Base-by-base conservation (phyloP, 2,888 invertebrate genomes). In the Sicus ferrugineus region DNA sequence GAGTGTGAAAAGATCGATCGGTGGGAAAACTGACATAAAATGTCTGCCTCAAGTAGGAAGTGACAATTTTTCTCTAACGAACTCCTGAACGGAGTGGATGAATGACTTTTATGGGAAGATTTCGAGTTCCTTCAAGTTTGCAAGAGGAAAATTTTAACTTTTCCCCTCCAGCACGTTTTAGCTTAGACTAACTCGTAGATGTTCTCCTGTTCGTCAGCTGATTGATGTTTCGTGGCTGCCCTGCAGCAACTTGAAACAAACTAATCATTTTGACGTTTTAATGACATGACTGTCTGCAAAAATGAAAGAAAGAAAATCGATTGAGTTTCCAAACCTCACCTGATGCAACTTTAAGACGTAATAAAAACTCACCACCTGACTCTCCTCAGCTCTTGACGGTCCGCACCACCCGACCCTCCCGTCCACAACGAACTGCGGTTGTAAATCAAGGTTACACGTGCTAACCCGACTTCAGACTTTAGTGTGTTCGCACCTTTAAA, bases 181-280 rank as follows among this genome's bases (percentile, higher is more conserved):
- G 9, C 23, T 6, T 21, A 19, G 9, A 11, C 9, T 19, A 4
- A 19, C 21, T 14, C 4, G 16, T 23, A 14, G 54, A 9, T 23
- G 26, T 23, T 26, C 19, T 52, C n/a, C 26, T 54, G 28, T n/a
- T n/a, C n/a, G 46, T 9, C 9, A 42, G 30, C 28, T 64, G 64
- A 64, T 64, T 64, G 50, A 64, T 50, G 61, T 42, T 42, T 42
- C 42, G 42, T 48, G 19, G 48, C 63, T 19, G 48, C 63, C 63
- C 31, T 19, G 50, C 21, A 46, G 68, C 67, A 62, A 63, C 67
- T 58, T 19, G 46, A 71, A 70, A 66, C 63, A 68, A 73, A 70
- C 71, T 71, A 70, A 73, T 72, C 68, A 73, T 73, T 72, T 71
- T 71, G 73, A 72, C 72, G 70, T 67, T 69, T 69, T 71, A 70